Evolutionary conservation across 2,113 vertebrate species (phyloP).

Genomic region (Sceloporus tristichus): DNA sequence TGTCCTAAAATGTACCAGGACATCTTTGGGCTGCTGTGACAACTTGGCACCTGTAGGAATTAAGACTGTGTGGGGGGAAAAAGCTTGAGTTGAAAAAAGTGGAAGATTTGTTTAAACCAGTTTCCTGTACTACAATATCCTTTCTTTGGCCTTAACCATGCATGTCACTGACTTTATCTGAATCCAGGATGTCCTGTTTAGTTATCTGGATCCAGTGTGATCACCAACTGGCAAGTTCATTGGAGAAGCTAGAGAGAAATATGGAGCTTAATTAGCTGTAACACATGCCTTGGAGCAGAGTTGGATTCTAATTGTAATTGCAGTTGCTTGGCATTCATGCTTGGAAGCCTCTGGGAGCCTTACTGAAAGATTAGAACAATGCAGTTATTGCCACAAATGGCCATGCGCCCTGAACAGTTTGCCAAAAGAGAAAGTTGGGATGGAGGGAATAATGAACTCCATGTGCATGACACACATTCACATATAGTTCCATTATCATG

Average conservation of each 20-base stretch:
- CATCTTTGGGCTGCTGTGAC: background rate
- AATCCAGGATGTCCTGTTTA: background rate
- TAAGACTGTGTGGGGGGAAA: background rate
- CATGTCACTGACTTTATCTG: background rate
- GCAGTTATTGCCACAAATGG: background rate
- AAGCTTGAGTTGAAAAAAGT: background rate
- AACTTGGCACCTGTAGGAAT: background rate
- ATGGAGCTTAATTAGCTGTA: background rate
- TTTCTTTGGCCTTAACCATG: background rate
- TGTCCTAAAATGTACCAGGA: background rate
- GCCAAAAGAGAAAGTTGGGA: conserved; percentile 5
- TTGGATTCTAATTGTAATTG: conserved; percentile 7
- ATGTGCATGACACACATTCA: background rate
- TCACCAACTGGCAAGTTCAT: background rate
- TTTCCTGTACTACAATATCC: background rate
- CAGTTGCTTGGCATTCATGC: conserved; percentile 22
- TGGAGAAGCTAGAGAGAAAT: conserved; percentile 5
- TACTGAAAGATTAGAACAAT: conserved; percentile 9
- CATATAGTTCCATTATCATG: background rate
- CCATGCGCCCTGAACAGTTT: background rate
- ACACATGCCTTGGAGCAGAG: background rate
- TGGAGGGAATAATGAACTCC: conserved; percentile 1
- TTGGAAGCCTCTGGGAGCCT: conserved; percentile 15
- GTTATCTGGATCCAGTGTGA: background rate
- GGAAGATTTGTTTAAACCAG: background rate